Conservation (phyloP, 2,888 invertebrate genomes). For the Temnothorax ravouxi region DNA sequence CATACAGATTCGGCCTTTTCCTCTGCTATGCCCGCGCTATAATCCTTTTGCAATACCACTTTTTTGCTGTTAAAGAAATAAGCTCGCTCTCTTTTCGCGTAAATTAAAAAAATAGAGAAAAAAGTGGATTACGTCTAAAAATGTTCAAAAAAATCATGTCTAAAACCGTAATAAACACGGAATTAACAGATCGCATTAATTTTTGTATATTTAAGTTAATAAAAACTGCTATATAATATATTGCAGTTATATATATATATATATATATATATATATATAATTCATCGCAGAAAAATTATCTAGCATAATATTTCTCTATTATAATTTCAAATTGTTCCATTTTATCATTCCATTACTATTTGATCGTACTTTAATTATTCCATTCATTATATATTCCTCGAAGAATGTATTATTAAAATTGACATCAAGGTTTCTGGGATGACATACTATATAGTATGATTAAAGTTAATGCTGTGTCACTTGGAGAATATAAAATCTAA, state of each 20-base stretch:
- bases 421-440: not conserved
- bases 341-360: not conserved
- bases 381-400: not conserved
- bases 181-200: not conserved
- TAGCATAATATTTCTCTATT: not conserved
- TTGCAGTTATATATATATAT: too few species aligned
- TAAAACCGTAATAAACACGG: not conserved
- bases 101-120: slow-evolving; percentile 29
- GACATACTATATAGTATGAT: not conserved
- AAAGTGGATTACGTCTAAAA: slow-evolving; percentile 6
- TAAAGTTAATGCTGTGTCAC: not conserved
- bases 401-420: slow-evolving; percentile 12
- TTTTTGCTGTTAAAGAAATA: slow-evolving; percentile 14
- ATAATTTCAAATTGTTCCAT: not conserved
- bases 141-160: not conserved
- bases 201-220: not conserved
- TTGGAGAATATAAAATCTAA: not conserved
- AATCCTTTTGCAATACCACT: not conserved
- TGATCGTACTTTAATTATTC: not conserved
- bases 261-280: too few species aligned
- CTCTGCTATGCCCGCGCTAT: not conserved
- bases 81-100: not conserved
- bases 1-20: not conserved
- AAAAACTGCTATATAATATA: too few species aligned
- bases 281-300: not conserved